phyloP scores from a whole-genome alignment of 1,140 invertebrate species.

The Drosophila ambigua region DNA sequence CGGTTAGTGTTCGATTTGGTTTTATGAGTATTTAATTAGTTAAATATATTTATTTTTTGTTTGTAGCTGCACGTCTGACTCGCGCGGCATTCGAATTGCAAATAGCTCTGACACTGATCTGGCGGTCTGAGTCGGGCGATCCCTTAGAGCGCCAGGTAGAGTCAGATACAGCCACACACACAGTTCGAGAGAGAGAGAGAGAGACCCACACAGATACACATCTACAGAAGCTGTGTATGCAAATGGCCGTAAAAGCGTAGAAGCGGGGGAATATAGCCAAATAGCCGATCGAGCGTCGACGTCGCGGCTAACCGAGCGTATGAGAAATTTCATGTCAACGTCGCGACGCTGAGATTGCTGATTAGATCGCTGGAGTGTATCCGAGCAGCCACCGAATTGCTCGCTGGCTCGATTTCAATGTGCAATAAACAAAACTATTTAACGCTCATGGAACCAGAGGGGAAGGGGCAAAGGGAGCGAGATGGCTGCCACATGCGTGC shows the following conservation, averaged over 20 bases:
- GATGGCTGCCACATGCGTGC: slow-evolving; percentile 11
- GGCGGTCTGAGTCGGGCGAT: slow-evolving; percentile 39
- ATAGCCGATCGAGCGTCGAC: slow-evolving; percentile 59
- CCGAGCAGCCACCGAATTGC: slow-evolving; percentile 52
- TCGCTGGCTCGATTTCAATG: slow-evolving; percentile 60
- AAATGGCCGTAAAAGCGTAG: not conserved
- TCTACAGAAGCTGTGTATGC: slow-evolving; percentile 1
- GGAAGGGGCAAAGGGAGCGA: slow-evolving; percentile 7
- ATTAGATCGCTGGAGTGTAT: slow-evolving; percentile 71
- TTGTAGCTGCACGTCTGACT: slow-evolving; percentile 53
- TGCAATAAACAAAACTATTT: slow-evolving; percentile 77
- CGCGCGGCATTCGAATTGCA: slow-evolving; percentile 66
- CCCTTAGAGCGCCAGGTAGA: slow-evolving; percentile 49
- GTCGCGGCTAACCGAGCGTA: slow-evolving; percentile 62
- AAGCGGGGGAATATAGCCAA: slow-evolving; percentile 6
- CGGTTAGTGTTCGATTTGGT: no score
- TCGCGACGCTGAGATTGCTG: slow-evolving; percentile 58
- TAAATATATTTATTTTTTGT: slow-evolving; percentile 11
- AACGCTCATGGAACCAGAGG: slow-evolving; percentile 43
- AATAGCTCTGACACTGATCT: slow-evolving; percentile 56
- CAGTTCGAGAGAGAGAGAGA: no score
- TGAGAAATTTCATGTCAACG: slow-evolving; percentile 56
- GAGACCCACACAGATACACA: slow-evolving; percentile 16
- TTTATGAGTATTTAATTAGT: slow-evolving; percentile 1
- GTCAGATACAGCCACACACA: not conserved